Evolutionary conservation across 1,140 invertebrate genomes (phyloP), one percentile per base, ranked within the genome.

Genomic region (Hestina assimilis): DNA sequence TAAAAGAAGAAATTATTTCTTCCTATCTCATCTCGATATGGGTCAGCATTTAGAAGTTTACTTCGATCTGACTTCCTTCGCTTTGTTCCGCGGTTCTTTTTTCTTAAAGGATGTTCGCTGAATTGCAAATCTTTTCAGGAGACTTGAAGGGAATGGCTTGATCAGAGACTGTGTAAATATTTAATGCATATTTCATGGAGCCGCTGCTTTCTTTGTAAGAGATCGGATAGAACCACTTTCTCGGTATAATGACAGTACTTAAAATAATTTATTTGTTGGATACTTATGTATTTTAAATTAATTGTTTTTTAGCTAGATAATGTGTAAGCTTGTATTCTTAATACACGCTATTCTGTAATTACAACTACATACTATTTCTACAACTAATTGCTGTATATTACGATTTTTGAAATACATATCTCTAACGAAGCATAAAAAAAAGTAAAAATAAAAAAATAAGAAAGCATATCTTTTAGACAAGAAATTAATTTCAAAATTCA

Each of bases 161-260:
- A 55, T 66, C 63, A 60, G 73, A 63, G 69, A 68, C 80, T 83
- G 74, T 75, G 81, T 83, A 84, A 87, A 84, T 84, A 87, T 84
- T 86, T 79, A 81, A 87, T 84, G 79, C 79, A 83, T 85, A 84
- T 87, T 87, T 83, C 83, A 87, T 84, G 75, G 68, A 69, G 60
- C 66, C 68, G 66, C 70, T 69, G 66, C 77, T 83, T 82, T 69
- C 75, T 82, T 79, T 79, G 78, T 76, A 80, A 78, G 66, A 76
- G 66, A 83, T 81, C 70, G 69, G 62, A 75, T 70, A 70, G 66
- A 75, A 73, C 73, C 75, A 77, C 66, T 69, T 52, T 21, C 55
- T 55, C 40, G 68, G 63, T 55, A 42, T 53, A 53, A 53, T 42
- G 50, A 53, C 38, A 12, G 50, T 17, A 38, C 50, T 53, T 53